phyloP scores from a whole-genome alignment of 2,888 invertebrate genomes.

The Drosophila leonis region DNA sequence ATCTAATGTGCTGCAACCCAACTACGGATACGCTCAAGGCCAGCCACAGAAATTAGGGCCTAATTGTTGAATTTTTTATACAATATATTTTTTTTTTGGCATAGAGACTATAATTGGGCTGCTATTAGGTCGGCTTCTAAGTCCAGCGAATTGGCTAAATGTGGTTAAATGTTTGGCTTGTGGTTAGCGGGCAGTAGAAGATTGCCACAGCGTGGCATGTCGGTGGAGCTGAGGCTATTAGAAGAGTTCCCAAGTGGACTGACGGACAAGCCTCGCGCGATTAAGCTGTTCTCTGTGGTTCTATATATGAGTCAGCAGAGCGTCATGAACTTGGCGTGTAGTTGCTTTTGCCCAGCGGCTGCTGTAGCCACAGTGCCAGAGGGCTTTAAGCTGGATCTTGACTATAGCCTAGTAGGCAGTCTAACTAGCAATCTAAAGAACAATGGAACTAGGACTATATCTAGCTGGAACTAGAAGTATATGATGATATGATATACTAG shows the following conservation, averaged over 20 bases:
- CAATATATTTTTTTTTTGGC: constrained; percentile 11
- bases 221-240: background rate
- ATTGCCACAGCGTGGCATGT: background rate
- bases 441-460: no score
- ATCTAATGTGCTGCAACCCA: constrained; percentile 46
- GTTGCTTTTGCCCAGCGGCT: background rate
- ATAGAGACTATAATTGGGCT: constrained; percentile 21
- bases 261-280: background rate
- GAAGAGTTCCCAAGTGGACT: background rate
- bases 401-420: no score
- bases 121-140: constrained; percentile 14
- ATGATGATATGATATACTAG: no score
- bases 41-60: constrained; percentile 17
- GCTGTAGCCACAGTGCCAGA: background rate
- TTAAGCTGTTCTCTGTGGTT: background rate
- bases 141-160: background rate
- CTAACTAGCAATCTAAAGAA: no score
- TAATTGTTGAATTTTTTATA: constrained; percentile 22
- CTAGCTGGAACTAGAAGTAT: no score
- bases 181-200: background rate
- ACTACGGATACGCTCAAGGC: constrained; percentile 29
- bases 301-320: background rate
- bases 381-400: background rate
- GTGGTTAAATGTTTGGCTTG: constrained; percentile 9
- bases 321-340: background rate